phyloP scores from a whole-genome alignment of 2,797 vertebrate species.

The Spea hammondii region DNA sequence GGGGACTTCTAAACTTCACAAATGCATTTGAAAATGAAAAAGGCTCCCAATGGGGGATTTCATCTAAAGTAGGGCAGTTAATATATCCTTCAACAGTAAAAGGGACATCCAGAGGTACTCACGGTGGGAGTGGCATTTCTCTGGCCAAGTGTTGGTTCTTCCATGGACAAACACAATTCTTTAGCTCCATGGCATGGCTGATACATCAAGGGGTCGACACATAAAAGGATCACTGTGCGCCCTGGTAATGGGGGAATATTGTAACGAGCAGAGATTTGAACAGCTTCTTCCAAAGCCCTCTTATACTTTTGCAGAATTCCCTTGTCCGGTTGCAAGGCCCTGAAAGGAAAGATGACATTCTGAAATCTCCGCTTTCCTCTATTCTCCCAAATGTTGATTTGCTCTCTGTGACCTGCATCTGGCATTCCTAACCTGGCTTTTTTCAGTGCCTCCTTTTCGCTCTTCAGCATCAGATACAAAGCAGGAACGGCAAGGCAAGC shows the following conservation, averaged over 20 bases:
- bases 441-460: conserved; percentile 60
- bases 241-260: conserved; percentile 81
- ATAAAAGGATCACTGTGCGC: conserved; percentile 70
- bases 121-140: neutral
- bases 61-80: too few relatives aligned
- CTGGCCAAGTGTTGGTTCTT: neutral
- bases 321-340: conserved; percentile 54
- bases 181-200: neutral
- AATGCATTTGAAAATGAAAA: too few relatives aligned
- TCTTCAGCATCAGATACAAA: conserved; percentile 65
- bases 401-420: neutral
- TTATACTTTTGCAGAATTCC: conserved; percentile 72
- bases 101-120: neutral
- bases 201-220: accelerated
- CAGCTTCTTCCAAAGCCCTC: conserved; percentile 74
- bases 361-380: neutral
- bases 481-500: conserved; percentile 67
- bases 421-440: conserved; percentile 63
- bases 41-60: too few relatives aligned
- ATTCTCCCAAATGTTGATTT: neutral
- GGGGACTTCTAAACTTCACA: too few relatives aligned
- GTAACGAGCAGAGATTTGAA: conserved; percentile 76
- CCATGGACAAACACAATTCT: conserved; percentile 65
- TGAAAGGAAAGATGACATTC: conserved; percentile 37
- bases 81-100: too few relatives aligned